A percentile compares a stretch with the other conserved stretches of the same genome.
phyloP scores from a whole-genome alignment of 2,888 invertebrate genomes.

The Girardia tigrina region DNA sequence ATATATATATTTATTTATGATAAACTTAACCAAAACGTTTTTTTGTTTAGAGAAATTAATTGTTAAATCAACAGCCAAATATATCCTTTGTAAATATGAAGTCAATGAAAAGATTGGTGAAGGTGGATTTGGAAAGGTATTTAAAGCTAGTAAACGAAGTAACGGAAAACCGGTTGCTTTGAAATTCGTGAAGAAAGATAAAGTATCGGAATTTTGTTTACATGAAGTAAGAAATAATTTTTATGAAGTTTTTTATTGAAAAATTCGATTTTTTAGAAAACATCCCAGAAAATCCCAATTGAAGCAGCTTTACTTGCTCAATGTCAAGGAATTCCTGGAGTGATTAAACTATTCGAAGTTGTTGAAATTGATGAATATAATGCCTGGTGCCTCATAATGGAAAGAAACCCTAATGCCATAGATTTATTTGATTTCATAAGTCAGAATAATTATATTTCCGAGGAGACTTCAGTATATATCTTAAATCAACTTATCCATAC shows the following conservation, averaged over 20 bases:
- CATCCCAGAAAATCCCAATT: slow-evolving; percentile 47
- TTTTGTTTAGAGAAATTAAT: neutral
- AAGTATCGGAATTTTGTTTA: neutral
- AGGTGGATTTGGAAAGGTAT: neutral
- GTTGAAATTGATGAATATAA: slow-evolving; percentile 51
- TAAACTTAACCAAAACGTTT: no score
- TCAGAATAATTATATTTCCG: slow-evolving; percentile 53
- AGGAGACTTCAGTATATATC: slow-evolving; percentile 53
- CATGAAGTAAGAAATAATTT: neutral
- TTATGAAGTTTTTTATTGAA: neutral
- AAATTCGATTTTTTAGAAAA: neutral
- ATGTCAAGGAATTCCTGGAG: slow-evolving; percentile 53
- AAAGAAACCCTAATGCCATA: slow-evolving; percentile 54
- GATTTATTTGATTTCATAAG: slow-evolving; percentile 58
- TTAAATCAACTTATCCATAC: slow-evolving; percentile 55
- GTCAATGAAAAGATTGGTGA: neutral
- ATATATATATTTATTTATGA: no score
- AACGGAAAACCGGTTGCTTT: neutral
- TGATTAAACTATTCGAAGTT: slow-evolving; percentile 55
- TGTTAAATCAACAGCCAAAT: neutral
- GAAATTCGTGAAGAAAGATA: slow-evolving; percentile 8
- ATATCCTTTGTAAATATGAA: neutral
- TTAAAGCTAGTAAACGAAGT: neutral
- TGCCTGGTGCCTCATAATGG: slow-evolving; percentile 56
- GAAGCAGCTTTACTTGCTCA: slow-evolving; percentile 55